Base-by-base conservation (phyloP, 1,140 invertebrate species). In the Bombus breviceps region DNA sequence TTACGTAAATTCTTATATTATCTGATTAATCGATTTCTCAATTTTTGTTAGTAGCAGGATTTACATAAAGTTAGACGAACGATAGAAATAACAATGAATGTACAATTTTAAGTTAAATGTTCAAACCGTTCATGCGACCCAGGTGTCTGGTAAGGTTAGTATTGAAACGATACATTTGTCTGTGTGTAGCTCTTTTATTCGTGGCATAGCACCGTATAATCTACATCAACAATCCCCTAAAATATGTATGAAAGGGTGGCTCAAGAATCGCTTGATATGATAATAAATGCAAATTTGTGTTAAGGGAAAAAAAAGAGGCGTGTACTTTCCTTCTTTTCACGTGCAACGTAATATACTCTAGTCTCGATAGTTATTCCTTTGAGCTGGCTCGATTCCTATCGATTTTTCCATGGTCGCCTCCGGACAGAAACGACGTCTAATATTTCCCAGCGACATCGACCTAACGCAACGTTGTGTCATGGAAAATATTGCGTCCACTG, bases 261-360 rank as follows among this genome's bases (percentile, higher is more conserved):
- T 3, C 13, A 69, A 57, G 43, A 32, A 53, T 34, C 59, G 59
- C 43, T 77, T 41, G 81, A 83, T 62, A 83, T 68, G 81, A 75
- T 74, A 77, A 83, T 83, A 53, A 76, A 76, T 83, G 73, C 43
- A 83, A 83, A 77, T 83, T 53, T 12, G 9, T 8, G 10, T n/a
- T 62, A 62, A 62, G 12, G 59, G 10, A 25, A 37, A 32, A 66
- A 47, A 59, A 22, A 41, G 68, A 13, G 8, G 25, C 41, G 47
- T 41, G 10, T 34, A 37, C 15, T 68, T 28, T 74, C 5, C 2
- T 53, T 43, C 13, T 34, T 82, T 53, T 5, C 25, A 0, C 10
- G 3, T 66, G 25, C 32, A 64, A 47, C 47, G n/a, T 47, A 41
- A 32, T 75, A n/a, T 32, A 34, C 57, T 74, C 81, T 59, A 75